phyloP scores from a whole-genome alignment of 2,888 invertebrate genomes.

The Cephus rjabovi region DNA sequence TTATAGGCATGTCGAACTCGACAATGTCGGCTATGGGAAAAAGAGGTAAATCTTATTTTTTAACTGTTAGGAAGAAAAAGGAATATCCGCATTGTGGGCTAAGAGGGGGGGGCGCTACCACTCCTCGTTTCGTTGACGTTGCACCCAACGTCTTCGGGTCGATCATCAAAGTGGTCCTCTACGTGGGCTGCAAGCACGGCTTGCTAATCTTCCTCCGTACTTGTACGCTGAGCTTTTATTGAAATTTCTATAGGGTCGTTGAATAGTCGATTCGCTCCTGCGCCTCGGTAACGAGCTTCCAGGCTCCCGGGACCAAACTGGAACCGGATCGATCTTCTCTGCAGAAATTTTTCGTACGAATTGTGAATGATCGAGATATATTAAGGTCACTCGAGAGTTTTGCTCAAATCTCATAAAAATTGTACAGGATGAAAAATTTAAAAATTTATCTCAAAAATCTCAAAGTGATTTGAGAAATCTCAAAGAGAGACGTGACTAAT shows the following conservation, averaged over 20 bases:
- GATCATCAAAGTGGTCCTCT: neutral
- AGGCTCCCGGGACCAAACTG: neutral
- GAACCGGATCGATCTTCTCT: neutral
- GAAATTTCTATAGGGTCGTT: neutral
- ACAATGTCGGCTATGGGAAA: constrained; percentile 94
- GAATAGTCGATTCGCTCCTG: neutral
- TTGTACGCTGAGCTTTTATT: neutral
- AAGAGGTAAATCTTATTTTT: constrained; percentile 75
- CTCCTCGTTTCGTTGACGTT: neutral
- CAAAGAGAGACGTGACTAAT: neutral
- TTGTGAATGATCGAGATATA: neutral
- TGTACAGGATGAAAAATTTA: neutral
- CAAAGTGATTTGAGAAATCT: neutral
- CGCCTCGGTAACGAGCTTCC: neutral
- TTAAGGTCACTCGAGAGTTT: neutral
- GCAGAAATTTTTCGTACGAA: neutral
- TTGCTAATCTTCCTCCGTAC: neutral
- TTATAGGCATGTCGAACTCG: constrained; percentile 93
- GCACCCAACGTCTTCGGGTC: neutral
- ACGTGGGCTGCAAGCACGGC: neutral
- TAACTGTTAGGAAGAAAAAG: neutral
- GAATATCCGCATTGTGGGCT: neutral
- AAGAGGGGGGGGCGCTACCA: neutral
- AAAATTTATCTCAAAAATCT: neutral
- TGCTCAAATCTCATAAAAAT: neutral